Evolutionary conservation across 2,797 vertebrate species (phyloP).

Genomic region (Crenuchus spilurus): DNA sequence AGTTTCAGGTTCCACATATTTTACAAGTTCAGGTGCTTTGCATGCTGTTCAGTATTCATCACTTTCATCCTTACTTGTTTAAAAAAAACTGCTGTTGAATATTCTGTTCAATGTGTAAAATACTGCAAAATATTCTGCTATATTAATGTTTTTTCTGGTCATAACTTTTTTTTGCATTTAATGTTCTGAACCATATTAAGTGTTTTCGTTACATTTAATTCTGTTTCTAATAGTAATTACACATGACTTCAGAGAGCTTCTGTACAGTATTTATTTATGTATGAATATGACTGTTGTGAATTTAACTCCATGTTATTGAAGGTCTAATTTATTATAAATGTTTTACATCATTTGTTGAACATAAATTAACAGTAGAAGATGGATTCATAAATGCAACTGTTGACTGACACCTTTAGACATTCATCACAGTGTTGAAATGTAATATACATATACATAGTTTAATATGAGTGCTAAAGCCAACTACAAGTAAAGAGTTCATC

Average conservation of each 20-base stretch:
- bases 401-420: neutral
- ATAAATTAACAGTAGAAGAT: neutral
- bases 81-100: neutral
- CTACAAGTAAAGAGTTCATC: neutral
- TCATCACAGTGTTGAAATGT: conserved; percentile 8
- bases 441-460: neutral
- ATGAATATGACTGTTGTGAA: conserved; percentile 35
- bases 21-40: neutral
- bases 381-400: neutral
- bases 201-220: neutral
- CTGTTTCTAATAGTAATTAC: conserved; percentile 24
- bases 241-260: conserved; percentile 24
- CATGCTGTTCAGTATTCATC: neutral
- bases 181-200: neutral
- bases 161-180: neutral
- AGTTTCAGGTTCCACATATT: neutral
- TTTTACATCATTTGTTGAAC: conserved; percentile 1
- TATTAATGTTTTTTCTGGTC: neutral
- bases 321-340: conserved; percentile 40
- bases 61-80: neutral
- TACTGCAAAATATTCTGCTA: neutral
- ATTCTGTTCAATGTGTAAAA: neutral
- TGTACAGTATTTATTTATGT: conserved; percentile 59
- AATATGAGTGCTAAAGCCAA: neutral
- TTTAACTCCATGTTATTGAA: conserved; percentile 44